A percentile compares a stretch with the other conserved stretches of the same genome.
These are phyloP conservation scores for Larimichthys crocea DNA, from an alignment of 2,113 vertebrate genomes.

Conservation along the genomic window DNA sequence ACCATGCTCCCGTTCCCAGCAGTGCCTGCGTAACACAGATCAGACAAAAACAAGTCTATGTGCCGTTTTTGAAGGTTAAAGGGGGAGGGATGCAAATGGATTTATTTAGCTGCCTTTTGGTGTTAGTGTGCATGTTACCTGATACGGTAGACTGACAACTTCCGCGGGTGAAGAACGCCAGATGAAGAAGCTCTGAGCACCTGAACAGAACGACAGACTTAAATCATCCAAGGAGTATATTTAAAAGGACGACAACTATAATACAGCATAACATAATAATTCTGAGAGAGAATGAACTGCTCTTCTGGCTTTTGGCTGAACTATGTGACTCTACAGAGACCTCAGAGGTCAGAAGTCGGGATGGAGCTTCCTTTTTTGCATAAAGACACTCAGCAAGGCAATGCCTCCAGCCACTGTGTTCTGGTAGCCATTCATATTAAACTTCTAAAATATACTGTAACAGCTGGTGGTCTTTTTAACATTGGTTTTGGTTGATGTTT, in stretches of 20 bases:
- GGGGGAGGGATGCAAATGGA: too few relatives aligned
- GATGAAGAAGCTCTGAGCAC: slow-evolving; percentile 94
- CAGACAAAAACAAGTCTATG: background rate
- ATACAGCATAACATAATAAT: too few relatives aligned
- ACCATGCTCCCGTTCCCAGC: slow-evolving; percentile 94
- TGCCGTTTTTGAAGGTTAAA: background rate
- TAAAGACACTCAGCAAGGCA: slow-evolving; percentile 13
- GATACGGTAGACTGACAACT: slow-evolving; percentile 92
- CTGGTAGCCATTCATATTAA: slow-evolving; percentile 29
- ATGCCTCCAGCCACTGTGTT: slow-evolving; percentile 52
- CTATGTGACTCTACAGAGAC: too few relatives aligned
- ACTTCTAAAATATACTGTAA: slow-evolving; percentile 41
- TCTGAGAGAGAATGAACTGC: background rate
- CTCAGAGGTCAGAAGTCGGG: too few relatives aligned
- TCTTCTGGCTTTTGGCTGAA: background rate
- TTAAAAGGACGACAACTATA: too few relatives aligned
- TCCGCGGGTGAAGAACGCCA: slow-evolving; percentile 95
- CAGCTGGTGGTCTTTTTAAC: slow-evolving; percentile 53
- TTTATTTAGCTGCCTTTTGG: background rate
- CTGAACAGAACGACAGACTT: slow-evolving; percentile 70
- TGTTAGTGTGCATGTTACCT: slow-evolving; percentile 81
- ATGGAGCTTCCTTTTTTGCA: background rate
- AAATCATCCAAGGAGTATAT: too few relatives aligned
- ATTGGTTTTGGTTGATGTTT: slow-evolving; percentile 46
- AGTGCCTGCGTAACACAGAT: slow-evolving; percentile 80